Conservation (phyloP, 2,113 vertebrate genomes). For the Tautogolabrus adspersus region DNA sequence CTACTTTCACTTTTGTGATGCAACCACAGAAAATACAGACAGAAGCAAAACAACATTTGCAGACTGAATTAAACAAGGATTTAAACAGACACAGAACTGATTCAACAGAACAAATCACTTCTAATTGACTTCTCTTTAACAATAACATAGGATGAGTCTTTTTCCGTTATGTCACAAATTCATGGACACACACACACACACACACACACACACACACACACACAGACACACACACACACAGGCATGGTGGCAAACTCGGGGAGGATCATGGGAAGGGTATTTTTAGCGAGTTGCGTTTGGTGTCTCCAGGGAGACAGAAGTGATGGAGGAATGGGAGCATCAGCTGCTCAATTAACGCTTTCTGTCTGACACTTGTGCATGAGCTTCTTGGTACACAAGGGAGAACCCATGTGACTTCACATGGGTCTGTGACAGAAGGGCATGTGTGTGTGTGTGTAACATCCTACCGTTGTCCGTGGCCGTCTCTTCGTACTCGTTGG, state of each 20-base stretch:
- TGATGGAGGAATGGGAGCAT: conserved; percentile 68
- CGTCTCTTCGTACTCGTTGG: conserved; percentile 88
- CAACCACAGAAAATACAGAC: too few species aligned
- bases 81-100: too few species aligned
- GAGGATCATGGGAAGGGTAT: conserved; percentile 79
- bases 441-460: conserved; percentile 11
- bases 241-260: conserved; percentile 56
- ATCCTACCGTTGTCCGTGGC: conserved; percentile 85
- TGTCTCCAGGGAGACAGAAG: conserved; percentile 74
- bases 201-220: conserved; percentile 23
- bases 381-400: conserved; percentile 31
- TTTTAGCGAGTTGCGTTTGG: conserved; percentile 79
- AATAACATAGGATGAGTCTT: conserved; percentile 35
- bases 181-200: conserved; percentile 20
- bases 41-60: too few species aligned
- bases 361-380: conserved; percentile 30
- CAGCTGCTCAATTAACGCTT: conserved; percentile 78
- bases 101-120: conserved; percentile 8
- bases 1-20: not conserved
- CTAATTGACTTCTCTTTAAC: conserved; percentile 57
- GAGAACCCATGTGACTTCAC: conserved; percentile 44
- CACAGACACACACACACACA: conserved; percentile 22
- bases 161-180: conserved; percentile 49
- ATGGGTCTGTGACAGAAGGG: conserved; percentile 6
- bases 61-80: not conserved